Base-by-base conservation (phyloP, 2,113 vertebrate genomes). In the Elanus axillaris region DNA sequence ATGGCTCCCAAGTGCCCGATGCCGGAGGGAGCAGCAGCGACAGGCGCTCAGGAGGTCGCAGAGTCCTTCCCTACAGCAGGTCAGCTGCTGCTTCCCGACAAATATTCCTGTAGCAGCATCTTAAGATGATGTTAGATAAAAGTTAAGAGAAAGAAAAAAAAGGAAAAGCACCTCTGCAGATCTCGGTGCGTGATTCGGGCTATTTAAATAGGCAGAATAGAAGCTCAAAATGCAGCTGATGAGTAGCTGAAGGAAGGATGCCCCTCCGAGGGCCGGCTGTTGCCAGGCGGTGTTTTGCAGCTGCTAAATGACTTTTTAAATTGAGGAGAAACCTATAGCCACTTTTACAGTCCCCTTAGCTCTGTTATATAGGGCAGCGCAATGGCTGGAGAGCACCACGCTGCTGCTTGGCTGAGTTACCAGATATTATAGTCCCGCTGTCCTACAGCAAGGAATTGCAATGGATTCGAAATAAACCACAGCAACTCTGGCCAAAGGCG, bases 251-350 rank as follows among this genome's bases (percentile, higher is more conserved):
- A 64, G 88, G 73, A 72, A 90, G 87, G 87, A 38, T 87, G 74
- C 40, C 43, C 59, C 77, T 91, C 60, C 0, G 3, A 81, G 91
- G 64, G 92, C 85, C 2, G 15, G 38, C 92, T 77, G 43, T 42
- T 81, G 59, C 84, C 79, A 85, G 75, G 84, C 50, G 2, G 52
- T 47, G 85, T n/a, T 92, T 8, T 72, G 56, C 73, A 87, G 87
- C 87, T 75, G 58, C 74, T 89, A 43, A 87, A 85, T 91, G 84
- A 66, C 81, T 95, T 96, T 42, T 34, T 64, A 68, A 93, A 85
- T 32, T 11, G 88, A 85, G 66, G 62, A 91, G 81, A 75, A 90
- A 34, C 55, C 84, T 67, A 10, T 23, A 75, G 76, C 68, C 80
- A 8, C 68, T 4, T 55, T 74, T 56, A 40, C 80, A 22, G 84